phyloP scores from a whole-genome alignment of 1,140 invertebrate genomes.

The Halyomorpha halys region DNA sequence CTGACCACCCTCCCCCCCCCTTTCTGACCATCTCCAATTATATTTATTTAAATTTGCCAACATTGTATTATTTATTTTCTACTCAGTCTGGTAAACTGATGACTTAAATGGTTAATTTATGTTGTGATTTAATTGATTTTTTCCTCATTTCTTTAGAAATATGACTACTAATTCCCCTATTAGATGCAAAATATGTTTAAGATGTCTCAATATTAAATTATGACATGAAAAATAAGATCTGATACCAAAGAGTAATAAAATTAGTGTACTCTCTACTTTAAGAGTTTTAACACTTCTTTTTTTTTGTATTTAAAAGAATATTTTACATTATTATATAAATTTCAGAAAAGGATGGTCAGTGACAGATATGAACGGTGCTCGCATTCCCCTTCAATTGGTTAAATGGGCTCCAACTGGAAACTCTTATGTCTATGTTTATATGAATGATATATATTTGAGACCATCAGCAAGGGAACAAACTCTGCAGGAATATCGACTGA shows the following conservation, averaged over 20 bases:
- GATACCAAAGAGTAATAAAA: neutral
- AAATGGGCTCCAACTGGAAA: conserved; percentile 62
- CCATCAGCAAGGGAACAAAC: conserved; percentile 38
- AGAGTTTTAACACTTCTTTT: neutral
- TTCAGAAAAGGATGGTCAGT: conserved; percentile 27
- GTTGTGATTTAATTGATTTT: too few relatives aligned
- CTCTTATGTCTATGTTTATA: conserved; percentile 59
- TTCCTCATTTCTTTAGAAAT: too few relatives aligned
- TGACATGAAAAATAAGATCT: neutral
- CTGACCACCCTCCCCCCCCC: too few relatives aligned
- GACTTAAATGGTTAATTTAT: too few relatives aligned
- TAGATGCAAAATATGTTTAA: too few relatives aligned
- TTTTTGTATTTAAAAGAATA: neutral
- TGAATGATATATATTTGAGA: conserved; percentile 71
- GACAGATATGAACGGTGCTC: conserved; percentile 36
- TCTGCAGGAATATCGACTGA: conserved; percentile 38
- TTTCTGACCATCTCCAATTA: too few relatives aligned
- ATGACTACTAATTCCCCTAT: too few relatives aligned
- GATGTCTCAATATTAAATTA: too few relatives aligned
- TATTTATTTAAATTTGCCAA: too few relatives aligned
- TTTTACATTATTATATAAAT: neutral
- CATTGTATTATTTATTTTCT: too few relatives aligned
- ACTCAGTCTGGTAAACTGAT: too few relatives aligned
- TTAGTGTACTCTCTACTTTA: neutral
- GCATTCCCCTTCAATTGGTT: conserved; percentile 30